Percentiles rank a stretch among this genome's conserved stretches.
phyloP scores from a whole-genome alignment of 1,140 invertebrate species.

The Drosophila sp. region DNA sequence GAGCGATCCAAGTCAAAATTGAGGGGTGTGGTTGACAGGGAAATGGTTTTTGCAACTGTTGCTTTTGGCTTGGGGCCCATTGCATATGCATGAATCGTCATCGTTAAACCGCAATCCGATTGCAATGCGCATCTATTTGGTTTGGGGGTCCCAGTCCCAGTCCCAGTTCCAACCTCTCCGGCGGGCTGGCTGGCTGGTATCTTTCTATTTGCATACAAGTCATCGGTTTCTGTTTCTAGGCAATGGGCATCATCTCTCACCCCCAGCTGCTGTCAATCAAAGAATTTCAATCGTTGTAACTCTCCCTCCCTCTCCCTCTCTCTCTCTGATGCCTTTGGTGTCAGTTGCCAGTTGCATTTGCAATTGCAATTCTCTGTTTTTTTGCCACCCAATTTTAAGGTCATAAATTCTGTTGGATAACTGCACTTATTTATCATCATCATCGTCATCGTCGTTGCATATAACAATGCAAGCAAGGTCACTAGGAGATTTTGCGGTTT shows the following conservation, averaged over 20 bases:
- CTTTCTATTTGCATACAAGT: conserved; percentile 19
- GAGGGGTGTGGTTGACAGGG: not conserved
- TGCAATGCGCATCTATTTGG: conserved; percentile 12
- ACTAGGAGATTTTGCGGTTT: conserved; percentile 9
- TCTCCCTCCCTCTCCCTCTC: not conserved
- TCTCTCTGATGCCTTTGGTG: conserved; percentile 7
- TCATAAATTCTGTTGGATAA: conserved; percentile 8
- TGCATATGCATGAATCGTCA: conserved; percentile 16
- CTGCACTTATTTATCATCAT: conserved; percentile 5
- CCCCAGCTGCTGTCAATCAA: conserved; percentile 9
- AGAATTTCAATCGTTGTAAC: conserved; percentile 5
- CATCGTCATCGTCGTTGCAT: conserved; percentile 22
- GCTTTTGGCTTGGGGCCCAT: conserved; percentile 8
- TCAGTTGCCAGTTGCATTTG: conserved; percentile 6
- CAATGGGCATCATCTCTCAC: not conserved
- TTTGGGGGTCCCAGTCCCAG: not conserved
- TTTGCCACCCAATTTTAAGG: not conserved
- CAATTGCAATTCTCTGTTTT: not conserved
- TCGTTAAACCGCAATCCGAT: conserved; percentile 13
- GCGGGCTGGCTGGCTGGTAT: too few species aligned
- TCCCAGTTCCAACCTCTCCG: not conserved
- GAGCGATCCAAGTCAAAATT: not conserved
- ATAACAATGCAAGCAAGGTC: conserved; percentile 3
- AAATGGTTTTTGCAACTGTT: conserved; percentile 5
- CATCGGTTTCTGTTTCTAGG: conserved; percentile 1